Base-by-base conservation (phyloP, 2,113 vertebrate genomes). In the Hiodon tergisus region DNA sequence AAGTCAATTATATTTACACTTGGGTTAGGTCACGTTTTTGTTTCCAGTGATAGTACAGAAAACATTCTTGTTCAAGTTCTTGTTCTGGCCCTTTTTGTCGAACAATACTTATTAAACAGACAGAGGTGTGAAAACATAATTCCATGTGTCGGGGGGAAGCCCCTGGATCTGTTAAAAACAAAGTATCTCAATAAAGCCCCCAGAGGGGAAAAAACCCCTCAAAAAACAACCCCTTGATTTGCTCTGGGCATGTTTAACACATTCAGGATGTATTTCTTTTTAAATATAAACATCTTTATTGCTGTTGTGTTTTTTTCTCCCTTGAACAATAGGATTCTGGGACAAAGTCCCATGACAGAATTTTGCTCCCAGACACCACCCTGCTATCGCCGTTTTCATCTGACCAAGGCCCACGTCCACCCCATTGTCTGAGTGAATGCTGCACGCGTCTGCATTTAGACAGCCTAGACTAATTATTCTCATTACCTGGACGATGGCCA, bases 311-410 rank as follows among this genome's bases (percentile, higher is more conserved):
- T 77, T 78, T 31, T 75, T 2, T 58, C 58, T 77, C 80, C 74
- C 74, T 67, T 71, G 72, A 89, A 94, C 93, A 93, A 94, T 93
- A 77, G 92, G 71, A 78, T 77, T 76, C 68, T 61, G 68, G 78
- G 78, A 76, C 85, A 84, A 82, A 81, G 86, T 88, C 86, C 85
- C 76, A 68, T 76, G 83, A 78, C 8, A 77, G 81, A 52, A 85
- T 17, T 5, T 5, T 13, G 55, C 16, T 52, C 57, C 53, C 50
- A 55, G 85, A 74, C 86, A 88, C 74, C 80, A 69, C 61, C 73
- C 53, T 5, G 50, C 72, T 69, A 77, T 73, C 74, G 60, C 67
- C 70, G 51, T 10, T 72, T 69, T 76, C 74, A 69, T 70, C 74
- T 69, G 62, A 47, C 9, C 52, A 31, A 55, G 16, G 48, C 16